These are phyloP conservation scores for Norana najaformis DNA, from an alignment of 2,888 invertebrate species.

Conservation along the genomic window DNA sequence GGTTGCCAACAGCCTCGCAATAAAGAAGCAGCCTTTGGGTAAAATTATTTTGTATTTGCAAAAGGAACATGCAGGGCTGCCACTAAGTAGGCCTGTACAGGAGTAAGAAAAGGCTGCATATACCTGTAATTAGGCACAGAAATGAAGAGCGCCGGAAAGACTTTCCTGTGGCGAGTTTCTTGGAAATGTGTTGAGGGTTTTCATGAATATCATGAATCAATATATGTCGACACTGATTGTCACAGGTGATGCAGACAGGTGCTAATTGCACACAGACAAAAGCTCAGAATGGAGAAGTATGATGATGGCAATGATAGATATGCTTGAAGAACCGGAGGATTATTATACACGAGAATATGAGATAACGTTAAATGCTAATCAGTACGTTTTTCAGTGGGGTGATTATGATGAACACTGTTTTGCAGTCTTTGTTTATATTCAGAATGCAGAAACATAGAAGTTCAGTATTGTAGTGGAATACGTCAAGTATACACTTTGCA, in stretches of 20 bases:
- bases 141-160: not conserved
- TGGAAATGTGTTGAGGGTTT: not conserved
- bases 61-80: not conserved
- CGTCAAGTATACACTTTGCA: not conserved
- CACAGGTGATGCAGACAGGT: not conserved
- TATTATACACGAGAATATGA: not conserved
- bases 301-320: not conserved
- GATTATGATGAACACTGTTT: not conserved
- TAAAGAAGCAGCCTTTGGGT: not conserved
- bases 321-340: not conserved
- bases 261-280: not conserved
- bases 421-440: not conserved
- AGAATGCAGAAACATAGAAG: not conserved
- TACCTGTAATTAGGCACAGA: not conserved
- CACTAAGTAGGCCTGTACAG: not conserved
- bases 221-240: not conserved
- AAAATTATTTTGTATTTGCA: too few species aligned
- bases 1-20: not conserved
- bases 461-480: not conserved
- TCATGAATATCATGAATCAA: not conserved
- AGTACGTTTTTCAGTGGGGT: slow-evolving; percentile 1
- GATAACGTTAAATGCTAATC: not conserved
- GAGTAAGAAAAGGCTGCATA: not conserved
- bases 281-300: not conserved
- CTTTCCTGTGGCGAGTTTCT: not conserved